Evolutionary conservation across 1,140 invertebrate species (phyloP).

Genomic region (Trichonephila clavata): DNA sequence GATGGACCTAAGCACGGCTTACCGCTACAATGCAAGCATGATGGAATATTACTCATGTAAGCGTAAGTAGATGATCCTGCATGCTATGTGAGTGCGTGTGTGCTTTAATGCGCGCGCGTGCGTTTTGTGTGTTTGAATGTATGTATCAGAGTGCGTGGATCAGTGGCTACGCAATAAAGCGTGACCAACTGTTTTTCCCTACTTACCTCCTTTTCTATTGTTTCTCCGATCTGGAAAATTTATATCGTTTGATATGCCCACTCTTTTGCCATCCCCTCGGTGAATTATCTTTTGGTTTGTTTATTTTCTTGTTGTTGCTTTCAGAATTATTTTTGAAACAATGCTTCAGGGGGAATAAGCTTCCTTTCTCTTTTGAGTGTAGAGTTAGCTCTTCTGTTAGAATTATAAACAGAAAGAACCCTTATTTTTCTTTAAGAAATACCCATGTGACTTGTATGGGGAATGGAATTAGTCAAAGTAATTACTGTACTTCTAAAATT

Average conservation of each 20-base stretch:
- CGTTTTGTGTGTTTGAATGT: neutral
- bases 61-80: slow-evolving; percentile 79
- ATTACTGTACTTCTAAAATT: neutral
- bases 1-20: slow-evolving; percentile 95
- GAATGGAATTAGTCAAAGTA: neutral
- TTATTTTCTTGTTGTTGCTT: neutral
- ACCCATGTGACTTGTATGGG: too few species aligned
- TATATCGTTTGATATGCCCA: slow-evolving; percentile 20
- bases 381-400: too few species aligned
- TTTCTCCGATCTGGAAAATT: slow-evolving; percentile 3
- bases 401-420: too few species aligned
- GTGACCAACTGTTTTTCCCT: slow-evolving; percentile 46
- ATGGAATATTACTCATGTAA: slow-evolving; percentile 99
- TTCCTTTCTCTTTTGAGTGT: neutral
- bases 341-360: neutral
- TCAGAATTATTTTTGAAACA: neutral
- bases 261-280: neutral
- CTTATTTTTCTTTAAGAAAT: too few species aligned
- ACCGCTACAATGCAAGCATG: slow-evolving; percentile 98
- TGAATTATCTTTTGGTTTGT: neutral
- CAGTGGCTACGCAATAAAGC: slow-evolving; percentile 25
- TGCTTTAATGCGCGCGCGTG: neutral
- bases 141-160: slow-evolving; percentile 19
- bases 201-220: slow-evolving; percentile 37
- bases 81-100: slow-evolving; percentile 12